Evolutionary conservation across 2,113 vertebrate species (phyloP).

Genomic region (Tupaia tana): DNA sequence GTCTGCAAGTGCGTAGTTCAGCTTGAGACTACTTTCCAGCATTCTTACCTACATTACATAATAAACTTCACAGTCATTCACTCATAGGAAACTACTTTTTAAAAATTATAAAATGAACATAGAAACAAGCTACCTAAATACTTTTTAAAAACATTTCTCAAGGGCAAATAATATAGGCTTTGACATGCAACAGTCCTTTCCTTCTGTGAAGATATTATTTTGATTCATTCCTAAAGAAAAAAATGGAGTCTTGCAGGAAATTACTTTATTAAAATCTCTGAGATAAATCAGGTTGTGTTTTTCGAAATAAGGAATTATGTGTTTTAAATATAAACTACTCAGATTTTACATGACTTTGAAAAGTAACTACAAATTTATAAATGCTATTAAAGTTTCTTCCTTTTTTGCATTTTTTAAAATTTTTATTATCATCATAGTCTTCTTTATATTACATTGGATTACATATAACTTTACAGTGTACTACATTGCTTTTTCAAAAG

Average conservation of each 20-base stretch:
- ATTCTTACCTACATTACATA: neutral
- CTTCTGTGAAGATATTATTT: conserved; percentile 2
- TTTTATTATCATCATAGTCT: no score
- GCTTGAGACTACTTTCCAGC: neutral
- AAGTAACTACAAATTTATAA: neutral
- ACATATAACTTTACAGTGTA: no score
- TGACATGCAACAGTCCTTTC: conserved; percentile 40
- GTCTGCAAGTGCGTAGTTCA: neutral
- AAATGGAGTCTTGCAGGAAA: neutral
- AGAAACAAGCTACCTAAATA: neutral
- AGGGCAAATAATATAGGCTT: neutral
- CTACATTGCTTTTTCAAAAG: no score
- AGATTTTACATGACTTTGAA: conserved; percentile 15
- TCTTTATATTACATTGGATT: no score
- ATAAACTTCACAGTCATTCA: conserved; percentile 20
- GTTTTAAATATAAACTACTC: neutral
- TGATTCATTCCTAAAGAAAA: neutral
- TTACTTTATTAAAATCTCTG: conserved; percentile 29
- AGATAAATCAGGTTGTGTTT: neutral
- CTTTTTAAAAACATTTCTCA: conserved; percentile 29
- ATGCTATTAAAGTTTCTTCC: neutral
- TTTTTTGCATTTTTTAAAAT: no score
- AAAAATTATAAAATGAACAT: conserved; percentile 16
- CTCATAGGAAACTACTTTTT: neutral
- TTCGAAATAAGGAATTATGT: neutral